Percentiles rank a stretch among this genome's conserved stretches.
These are phyloP conservation scores for Percina caprodes DNA, from an alignment of 2,113 vertebrate species.

Conservation along the genomic window DNA sequence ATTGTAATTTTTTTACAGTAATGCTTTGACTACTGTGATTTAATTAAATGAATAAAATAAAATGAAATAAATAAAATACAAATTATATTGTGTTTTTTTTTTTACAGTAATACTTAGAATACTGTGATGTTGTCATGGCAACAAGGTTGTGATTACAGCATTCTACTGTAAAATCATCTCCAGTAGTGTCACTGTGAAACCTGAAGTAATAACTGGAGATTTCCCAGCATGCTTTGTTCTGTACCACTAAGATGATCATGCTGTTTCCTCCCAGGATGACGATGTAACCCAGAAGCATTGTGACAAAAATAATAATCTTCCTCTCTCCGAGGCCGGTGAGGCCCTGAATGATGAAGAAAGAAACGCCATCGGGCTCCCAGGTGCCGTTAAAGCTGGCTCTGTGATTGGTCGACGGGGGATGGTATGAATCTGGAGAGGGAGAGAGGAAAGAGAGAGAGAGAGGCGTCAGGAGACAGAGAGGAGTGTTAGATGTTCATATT, in stretches of 20 bases:
- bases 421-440: constrained; percentile 5
- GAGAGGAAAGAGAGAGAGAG: not conserved
- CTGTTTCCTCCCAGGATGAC: constrained; percentile 72
- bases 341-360: constrained; percentile 70
- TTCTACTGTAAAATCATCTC: no score
- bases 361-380: not conserved
- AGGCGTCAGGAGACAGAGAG: not conserved
- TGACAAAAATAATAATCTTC: constrained; percentile 64
- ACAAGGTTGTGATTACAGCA: no score
- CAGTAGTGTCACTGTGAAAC: no score
- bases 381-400: constrained; percentile 32
- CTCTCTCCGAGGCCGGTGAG: constrained; percentile 53
- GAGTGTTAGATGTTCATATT: not conserved
- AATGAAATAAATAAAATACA: no score
- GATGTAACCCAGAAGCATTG: constrained; percentile 73
- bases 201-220: no score
- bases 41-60: no score
- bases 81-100: no score
- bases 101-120: no score
- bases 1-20: no score
- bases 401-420: not conserved
- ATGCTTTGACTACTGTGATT: no score
- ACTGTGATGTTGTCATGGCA: no score
- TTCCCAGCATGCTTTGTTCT: not conserved
- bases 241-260: constrained; percentile 74